Evolutionary conservation across 2,113 vertebrate genomes (phyloP).

Genomic region (Papio anubis): DNA sequence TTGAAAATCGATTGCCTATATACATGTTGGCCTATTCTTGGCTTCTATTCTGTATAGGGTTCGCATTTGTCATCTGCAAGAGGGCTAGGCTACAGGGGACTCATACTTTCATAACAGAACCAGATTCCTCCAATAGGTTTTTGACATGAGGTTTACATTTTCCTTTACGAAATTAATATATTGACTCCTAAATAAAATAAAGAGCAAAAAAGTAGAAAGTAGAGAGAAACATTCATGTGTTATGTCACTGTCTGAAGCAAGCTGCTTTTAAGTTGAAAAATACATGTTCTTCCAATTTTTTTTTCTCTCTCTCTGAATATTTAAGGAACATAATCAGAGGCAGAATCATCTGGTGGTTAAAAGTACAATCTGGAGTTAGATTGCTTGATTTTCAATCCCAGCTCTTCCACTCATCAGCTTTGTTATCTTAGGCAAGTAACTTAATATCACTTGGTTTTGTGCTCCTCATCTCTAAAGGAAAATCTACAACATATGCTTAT

Average conservation of each 20-base stretch:
- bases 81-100: no score
- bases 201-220: background rate
- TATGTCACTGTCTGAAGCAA: slow-evolving; percentile 13
- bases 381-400: background rate
- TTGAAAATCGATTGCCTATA: background rate
- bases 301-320: background rate
- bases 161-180: background rate
- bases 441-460: background rate
- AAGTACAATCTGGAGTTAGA: background rate
- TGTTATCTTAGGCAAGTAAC: slow-evolving; percentile 16
- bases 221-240: background rate
- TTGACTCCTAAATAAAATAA: background rate
- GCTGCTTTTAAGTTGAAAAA: background rate
- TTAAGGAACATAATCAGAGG: background rate
- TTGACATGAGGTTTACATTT: background rate
- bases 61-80: background rate
- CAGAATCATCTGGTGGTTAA: background rate
- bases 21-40: background rate
- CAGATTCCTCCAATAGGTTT: background rate
- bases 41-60: background rate
- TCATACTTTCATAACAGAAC: background rate
- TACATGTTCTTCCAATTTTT: background rate
- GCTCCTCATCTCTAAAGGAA: background rate
- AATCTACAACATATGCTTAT: background rate
- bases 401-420: background rate